A percentile compares a stretch with the other conserved stretches of the same genome.
Conservation (phyloP, 2,888 invertebrate genomes). For the Alviniconcha strummeri region DNA sequence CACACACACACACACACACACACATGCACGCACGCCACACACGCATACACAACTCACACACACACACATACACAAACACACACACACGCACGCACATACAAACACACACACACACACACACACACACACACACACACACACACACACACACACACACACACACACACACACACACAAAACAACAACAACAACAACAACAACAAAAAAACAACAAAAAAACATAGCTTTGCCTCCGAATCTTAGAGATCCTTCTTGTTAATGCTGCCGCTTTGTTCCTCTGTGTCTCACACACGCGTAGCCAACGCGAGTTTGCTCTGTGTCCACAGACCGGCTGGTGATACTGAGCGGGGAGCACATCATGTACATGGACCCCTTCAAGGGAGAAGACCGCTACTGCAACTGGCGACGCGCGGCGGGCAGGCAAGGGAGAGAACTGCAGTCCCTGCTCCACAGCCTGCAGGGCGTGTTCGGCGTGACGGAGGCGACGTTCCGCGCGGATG, state of each 20-base stretch:
- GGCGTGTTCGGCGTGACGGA: slow-evolving; percentile 51
- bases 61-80: no score
- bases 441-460: slow-evolving; percentile 47
- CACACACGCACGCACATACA: no score
- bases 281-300: background rate
- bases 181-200: background rate
- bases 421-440: slow-evolving; percentile 34
- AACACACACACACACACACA: no score
- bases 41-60: no score
- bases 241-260: no score
- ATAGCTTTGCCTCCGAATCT: no score
- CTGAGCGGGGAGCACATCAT: slow-evolving; percentile 52
- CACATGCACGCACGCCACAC: no score
- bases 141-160: no score
- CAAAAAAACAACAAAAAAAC: background rate
- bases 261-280: background rate
- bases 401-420: slow-evolving; percentile 10
- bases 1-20: no score
- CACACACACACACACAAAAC: no score
- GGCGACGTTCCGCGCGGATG: slow-evolving; percentile 34
- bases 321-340: slow-evolving; percentile 30
- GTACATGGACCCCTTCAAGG: slow-evolving; percentile 60
- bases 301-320: background rate
- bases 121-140: no score
- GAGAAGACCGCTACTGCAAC: slow-evolving; percentile 22